These are phyloP conservation scores for Chymomyza fuscimana DNA, from an alignment of 2,888 invertebrate species.

Conservation along the genomic window DNA sequence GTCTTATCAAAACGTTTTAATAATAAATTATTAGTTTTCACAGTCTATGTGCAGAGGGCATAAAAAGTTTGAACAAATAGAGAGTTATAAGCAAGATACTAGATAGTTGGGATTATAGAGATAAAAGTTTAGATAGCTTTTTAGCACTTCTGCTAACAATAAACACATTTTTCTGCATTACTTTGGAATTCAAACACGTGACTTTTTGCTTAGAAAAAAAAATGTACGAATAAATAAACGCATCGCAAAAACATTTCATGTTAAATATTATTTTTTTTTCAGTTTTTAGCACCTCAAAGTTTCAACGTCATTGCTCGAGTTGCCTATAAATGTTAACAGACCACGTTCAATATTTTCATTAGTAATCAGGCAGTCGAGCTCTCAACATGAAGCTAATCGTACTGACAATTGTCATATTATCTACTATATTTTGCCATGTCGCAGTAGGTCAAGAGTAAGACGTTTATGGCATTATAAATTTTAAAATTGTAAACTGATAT, in stretches of 20 bases:
- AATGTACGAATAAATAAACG: neutral
- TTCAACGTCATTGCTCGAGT: neutral
- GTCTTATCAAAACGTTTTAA: constrained; percentile 54
- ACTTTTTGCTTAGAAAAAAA: neutral
- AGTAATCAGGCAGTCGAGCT: constrained; percentile 28
- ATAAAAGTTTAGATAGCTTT: neutral
- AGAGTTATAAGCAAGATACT: neutral
- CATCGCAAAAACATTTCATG: neutral
- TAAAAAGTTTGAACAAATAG: neutral
- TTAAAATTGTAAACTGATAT: neutral
- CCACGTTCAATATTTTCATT: constrained; percentile 30
- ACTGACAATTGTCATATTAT: constrained; percentile 28
- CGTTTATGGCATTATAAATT: neutral
- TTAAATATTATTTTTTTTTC: neutral
- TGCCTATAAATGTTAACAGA: neutral
- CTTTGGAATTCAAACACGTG: neutral
- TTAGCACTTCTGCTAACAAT: neutral
- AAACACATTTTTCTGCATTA: neutral
- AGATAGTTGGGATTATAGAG: neutral
- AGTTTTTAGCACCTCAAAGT: neutral
- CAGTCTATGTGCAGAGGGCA: too few relatives aligned
- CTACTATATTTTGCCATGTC: constrained; percentile 28
- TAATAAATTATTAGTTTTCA: constrained; percentile 32
- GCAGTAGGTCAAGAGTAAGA: constrained; percentile 31
- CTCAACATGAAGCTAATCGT: constrained; percentile 21